Percentiles rank a stretch among this genome's conserved stretches.
Evolutionary conservation across 35 echinoderm and acorn worm species (phyloP).

Genomic region (Amphiura filiformis): DNA sequence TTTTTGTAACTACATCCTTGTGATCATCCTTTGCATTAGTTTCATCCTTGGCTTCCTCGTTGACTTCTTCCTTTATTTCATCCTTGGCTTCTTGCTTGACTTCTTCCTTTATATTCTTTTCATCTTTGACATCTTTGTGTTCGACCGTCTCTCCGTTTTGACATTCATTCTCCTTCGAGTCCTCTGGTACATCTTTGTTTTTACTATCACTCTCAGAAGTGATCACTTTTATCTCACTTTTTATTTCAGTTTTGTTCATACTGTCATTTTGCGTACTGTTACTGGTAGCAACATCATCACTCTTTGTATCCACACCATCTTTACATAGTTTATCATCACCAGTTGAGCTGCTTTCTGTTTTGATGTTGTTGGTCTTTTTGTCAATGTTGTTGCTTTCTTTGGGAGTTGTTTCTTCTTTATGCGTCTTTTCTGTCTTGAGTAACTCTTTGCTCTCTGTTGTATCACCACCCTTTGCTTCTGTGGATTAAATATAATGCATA

Average conservation of each 20-base stretch:
- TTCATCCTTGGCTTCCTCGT: not conserved
- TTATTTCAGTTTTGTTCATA: not conserved
- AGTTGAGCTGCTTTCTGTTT: not conserved
- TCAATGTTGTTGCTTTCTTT: not conserved
- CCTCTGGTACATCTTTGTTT: not conserved
- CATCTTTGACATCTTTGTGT: not conserved
- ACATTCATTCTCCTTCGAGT: too few species aligned
- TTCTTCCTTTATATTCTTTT: conserved; percentile 4
- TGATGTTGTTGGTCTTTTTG: not conserved
- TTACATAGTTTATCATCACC: not conserved
- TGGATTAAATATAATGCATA: not conserved
- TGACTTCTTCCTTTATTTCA: not conserved
- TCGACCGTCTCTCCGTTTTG: not conserved
- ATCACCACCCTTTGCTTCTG: not conserved
- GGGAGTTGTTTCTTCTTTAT: not conserved
- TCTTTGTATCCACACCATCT: not conserved
- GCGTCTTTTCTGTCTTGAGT: not conserved
- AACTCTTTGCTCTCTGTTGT: not conserved
- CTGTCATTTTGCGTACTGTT: not conserved
- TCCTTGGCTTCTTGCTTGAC: not conserved
- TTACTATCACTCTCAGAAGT: not conserved
- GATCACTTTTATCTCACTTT: not conserved
- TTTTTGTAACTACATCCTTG: too few species aligned
- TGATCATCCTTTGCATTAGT: not conserved
- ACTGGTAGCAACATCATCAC: too few species aligned